phyloP scores from a whole-genome alignment of 2,113 vertebrate genomes.

The Chaetodon auriga region DNA sequence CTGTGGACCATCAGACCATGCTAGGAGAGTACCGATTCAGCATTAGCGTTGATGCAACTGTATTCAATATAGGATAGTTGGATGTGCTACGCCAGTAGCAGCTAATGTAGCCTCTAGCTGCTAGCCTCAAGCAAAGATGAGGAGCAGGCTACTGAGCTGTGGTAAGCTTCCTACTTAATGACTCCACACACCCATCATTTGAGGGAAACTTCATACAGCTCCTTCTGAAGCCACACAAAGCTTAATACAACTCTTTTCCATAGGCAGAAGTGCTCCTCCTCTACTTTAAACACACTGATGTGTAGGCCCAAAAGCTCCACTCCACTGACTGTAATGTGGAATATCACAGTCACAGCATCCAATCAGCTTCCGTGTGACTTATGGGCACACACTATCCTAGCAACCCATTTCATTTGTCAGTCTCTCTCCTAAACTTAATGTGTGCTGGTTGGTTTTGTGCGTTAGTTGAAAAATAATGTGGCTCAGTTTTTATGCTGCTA shows the following conservation, averaged over 20 bases:
- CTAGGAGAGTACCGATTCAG: background rate
- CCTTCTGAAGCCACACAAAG: background rate
- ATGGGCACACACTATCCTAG: background rate
- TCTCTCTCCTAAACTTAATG: background rate
- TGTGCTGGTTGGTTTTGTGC: background rate
- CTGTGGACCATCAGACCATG: background rate
- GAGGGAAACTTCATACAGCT: background rate
- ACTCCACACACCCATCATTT: background rate
- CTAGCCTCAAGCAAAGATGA: background rate
- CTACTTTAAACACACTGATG: background rate
- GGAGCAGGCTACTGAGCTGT: background rate
- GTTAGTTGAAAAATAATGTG: background rate
- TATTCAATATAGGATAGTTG: background rate
- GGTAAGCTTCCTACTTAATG: background rate
- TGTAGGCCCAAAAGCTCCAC: background rate
- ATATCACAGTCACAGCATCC: background rate
- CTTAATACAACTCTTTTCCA: background rate
- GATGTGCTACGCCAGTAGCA: background rate
- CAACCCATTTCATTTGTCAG: background rate
- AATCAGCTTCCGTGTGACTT: background rate
- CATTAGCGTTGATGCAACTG: background rate
- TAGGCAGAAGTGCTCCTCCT: background rate
- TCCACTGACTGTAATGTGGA: background rate
- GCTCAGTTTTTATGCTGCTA: background rate
- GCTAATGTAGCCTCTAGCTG: background rate